phyloP scores from a whole-genome alignment of 2,888 invertebrate species.

The Drosophila borealis region DNA sequence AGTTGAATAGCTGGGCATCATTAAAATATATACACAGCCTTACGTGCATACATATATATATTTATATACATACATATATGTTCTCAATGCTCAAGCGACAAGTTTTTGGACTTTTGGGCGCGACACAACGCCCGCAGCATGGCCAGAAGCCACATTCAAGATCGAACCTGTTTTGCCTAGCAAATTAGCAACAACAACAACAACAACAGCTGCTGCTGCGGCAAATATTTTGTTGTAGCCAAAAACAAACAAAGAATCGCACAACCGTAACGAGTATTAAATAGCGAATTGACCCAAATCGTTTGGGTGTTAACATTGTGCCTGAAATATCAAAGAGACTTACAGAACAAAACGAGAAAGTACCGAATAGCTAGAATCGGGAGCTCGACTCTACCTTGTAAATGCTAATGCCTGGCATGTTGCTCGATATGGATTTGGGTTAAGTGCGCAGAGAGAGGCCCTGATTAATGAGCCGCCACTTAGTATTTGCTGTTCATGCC shows the following conservation, averaged over 20 bases:
- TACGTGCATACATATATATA: neutral
- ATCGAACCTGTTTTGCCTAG: conserved; percentile 78
- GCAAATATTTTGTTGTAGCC: conserved; percentile 32
- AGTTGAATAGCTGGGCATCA: conserved; percentile 56
- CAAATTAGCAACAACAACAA: conserved; percentile 60
- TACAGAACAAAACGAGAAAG: conserved; percentile 37
- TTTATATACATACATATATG: neutral
- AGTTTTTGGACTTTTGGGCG: conserved; percentile 51
- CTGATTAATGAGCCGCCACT: conserved; percentile 33
- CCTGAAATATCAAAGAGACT: conserved; percentile 41
- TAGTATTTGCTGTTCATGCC: conserved; percentile 14
- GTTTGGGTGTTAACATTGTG: conserved; percentile 40
- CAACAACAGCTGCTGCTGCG: conserved; percentile 21
- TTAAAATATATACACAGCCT: conserved; percentile 33
- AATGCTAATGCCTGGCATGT: conserved; percentile 53
- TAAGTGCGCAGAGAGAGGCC: conserved; percentile 27
- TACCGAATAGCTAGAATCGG: conserved; percentile 11
- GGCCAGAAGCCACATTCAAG: conserved; percentile 39
- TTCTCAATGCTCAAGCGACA: conserved; percentile 19
- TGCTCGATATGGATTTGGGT: conserved; percentile 50
- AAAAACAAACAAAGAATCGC: conserved; percentile 34
- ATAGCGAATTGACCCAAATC: conserved; percentile 73
- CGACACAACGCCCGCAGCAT: conserved; percentile 41
- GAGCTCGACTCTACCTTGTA: conserved; percentile 12
- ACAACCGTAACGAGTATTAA: conserved; percentile 65